Conservation (phyloP, 2,113 vertebrate genomes). For the Chloropsis cyanopogon region DNA sequence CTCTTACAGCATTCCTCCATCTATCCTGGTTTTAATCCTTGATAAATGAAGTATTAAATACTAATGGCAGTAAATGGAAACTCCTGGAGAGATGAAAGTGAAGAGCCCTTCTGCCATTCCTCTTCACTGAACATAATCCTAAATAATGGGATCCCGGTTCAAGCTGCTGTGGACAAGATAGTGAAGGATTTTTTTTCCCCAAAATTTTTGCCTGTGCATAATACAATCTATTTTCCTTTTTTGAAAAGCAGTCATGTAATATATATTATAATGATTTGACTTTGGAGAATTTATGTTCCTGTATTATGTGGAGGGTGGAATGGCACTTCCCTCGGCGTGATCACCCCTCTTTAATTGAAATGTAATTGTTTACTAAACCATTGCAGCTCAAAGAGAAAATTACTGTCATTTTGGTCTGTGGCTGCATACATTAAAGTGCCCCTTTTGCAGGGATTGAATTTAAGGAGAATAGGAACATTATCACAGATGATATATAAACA, state of each 20-base stretch:
- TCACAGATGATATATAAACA: constrained; percentile 40
- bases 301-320: neutral
- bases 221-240: neutral
- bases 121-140: constrained; percentile 33
- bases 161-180: neutral
- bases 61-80: constrained; percentile 31
- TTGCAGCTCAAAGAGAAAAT: constrained; percentile 45
- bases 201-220: neutral
- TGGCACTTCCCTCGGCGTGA: neutral
- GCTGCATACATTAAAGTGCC: constrained; percentile 17
- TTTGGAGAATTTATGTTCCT: neutral
- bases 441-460: neutral
- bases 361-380: constrained; percentile 64
- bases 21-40: constrained; percentile 32
- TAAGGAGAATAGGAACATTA: constrained; percentile 15
- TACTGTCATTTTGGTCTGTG: constrained; percentile 46
- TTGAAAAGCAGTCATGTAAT: neutral
- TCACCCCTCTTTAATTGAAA: constrained; percentile 57
- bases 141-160: neutral
- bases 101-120: constrained; percentile 17
- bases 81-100: constrained; percentile 42
- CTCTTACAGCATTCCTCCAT: neutral
- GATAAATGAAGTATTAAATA: constrained; percentile 56
- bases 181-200: neutral
- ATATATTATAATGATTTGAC: constrained; percentile 15